Percentiles rank a stretch among this genome's conserved stretches.
Evolutionary conservation across 2,888 invertebrate species (phyloP).

Genomic region (Resseliella maxima): DNA sequence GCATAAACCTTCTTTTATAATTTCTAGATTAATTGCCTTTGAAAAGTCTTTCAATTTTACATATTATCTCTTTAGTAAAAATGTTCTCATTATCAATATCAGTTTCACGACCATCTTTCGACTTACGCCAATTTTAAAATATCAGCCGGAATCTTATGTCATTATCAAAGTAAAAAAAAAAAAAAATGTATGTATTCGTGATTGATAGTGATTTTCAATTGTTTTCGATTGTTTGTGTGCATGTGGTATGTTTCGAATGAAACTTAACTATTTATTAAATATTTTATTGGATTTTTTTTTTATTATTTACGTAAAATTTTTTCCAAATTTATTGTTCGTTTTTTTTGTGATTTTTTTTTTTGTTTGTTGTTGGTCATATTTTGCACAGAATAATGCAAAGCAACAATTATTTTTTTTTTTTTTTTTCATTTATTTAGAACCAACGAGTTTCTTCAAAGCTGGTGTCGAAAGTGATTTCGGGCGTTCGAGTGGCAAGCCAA

Average conservation of each 20-base stretch:
- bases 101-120: neutral
- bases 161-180: neutral
- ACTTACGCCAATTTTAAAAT: neutral
- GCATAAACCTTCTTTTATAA: neutral
- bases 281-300: neutral
- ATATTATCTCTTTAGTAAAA: neutral
- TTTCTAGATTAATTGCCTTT: neutral
- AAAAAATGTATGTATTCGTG: neutral
- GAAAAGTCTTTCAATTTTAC: neutral
- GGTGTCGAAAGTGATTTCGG: constrained; percentile 84
- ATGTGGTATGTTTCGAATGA: neutral
- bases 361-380: neutral
- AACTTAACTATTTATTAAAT: neutral
- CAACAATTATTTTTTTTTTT: neutral
- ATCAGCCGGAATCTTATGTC: neutral
- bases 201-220: neutral
- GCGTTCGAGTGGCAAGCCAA: constrained; percentile 84
- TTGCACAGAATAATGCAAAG: too few species aligned
- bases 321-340: constrained; percentile 38
- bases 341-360: neutral
- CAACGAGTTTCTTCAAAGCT: constrained; percentile 67
- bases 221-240: neutral
- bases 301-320: constrained; percentile 23
- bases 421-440: constrained; percentile 2
- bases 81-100: neutral